Conservation (phyloP, 2,113 vertebrate genomes). For the Notiomystis cincta region DNA sequence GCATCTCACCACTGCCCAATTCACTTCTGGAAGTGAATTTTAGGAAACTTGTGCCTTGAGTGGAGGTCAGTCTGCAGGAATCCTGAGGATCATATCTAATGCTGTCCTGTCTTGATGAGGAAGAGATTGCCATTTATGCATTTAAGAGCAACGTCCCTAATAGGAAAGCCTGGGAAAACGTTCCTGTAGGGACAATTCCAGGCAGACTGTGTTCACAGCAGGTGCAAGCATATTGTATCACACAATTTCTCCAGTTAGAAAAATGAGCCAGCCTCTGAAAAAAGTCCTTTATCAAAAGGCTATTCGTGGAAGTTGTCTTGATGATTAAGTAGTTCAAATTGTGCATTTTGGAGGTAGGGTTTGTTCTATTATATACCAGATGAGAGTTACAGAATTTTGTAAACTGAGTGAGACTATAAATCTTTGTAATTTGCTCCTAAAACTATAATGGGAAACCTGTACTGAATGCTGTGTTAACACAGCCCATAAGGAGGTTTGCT, state of each 20-base stretch:
- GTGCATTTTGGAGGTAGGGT: slow-evolving; percentile 36
- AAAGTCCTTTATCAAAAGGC: not conserved
- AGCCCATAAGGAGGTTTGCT: slow-evolving; percentile 54
- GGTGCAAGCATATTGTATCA: not conserved
- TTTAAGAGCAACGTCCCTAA: not conserved
- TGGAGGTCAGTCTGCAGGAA: not conserved
- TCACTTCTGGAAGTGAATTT: not conserved
- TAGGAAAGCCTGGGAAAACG: not conserved
- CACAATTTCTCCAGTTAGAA: not conserved
- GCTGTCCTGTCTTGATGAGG: not conserved
- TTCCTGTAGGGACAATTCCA: not conserved
- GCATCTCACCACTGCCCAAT: not conserved
- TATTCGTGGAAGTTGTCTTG: not conserved
- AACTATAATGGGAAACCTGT: slow-evolving; percentile 41
- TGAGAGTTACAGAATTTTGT: slow-evolving; percentile 30
- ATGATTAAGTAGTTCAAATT: slow-evolving; percentile 11
- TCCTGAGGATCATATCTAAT: not conserved
- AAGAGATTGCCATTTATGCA: not conserved
- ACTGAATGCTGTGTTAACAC: slow-evolving; percentile 23
- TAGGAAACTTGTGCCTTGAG: not conserved
- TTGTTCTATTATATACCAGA: not conserved
- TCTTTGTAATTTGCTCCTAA: slow-evolving; percentile 42
- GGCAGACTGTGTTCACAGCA: not conserved
- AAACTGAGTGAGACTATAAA: not conserved
- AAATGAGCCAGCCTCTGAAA: not conserved